phyloP scores from a whole-genome alignment of 2,113 vertebrate species.

The Leptodactylus fuscus region DNA sequence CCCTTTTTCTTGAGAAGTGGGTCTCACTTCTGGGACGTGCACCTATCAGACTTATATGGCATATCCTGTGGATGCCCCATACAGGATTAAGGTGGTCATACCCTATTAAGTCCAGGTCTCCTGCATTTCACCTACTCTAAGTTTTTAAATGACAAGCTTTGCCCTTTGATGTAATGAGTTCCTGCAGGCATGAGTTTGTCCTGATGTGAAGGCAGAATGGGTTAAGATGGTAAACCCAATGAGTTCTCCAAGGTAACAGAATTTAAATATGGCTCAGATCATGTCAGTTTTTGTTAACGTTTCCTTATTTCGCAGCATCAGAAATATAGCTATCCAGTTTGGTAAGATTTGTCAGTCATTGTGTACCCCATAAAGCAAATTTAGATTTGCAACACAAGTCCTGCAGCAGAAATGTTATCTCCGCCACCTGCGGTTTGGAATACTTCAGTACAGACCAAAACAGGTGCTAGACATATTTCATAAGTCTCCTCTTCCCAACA shows the following conservation, averaged over 20 bases:
- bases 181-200: neutral
- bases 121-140: neutral
- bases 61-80: no score
- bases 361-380: neutral
- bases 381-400: slow-evolving; percentile 83
- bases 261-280: slow-evolving; percentile 29
- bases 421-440: slow-evolving; percentile 85
- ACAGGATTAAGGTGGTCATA: no score
- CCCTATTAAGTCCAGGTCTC: neutral
- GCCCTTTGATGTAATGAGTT: neutral
- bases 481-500: slow-evolving; percentile 82
- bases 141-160: neutral
- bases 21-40: no score
- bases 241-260: no score
- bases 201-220: neutral
- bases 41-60: no score
- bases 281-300: neutral
- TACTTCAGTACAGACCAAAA: slow-evolving; percentile 84
- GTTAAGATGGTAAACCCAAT: no score
- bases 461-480: slow-evolving; percentile 82
- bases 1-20: no score
- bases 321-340: neutral
- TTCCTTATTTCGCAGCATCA: neutral
- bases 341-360: slow-evolving; percentile 9
- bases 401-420: slow-evolving; percentile 84